Base-by-base conservation (phyloP, 2,113 vertebrate genomes). In the Pagrus major region DNA sequence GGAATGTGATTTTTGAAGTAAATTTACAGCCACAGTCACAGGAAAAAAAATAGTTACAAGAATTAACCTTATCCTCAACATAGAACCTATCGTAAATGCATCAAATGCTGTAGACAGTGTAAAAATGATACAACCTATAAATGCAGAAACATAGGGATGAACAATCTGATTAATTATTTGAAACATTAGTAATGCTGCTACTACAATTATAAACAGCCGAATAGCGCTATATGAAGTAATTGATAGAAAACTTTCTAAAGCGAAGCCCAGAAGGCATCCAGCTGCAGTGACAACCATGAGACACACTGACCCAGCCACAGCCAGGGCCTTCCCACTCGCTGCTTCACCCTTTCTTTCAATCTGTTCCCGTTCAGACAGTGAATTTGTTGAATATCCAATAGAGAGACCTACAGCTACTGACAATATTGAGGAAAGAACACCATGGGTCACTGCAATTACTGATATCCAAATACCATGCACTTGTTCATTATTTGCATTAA, bases 371-470 rank as follows among this genome's bases (percentile, higher is more conserved):
- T n/a, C n/a, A n/a, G 47, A n/a, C 21, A 47, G 18, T 1, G 37
- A 25, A 39, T 74, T 54, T 8, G 64, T 70, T 51, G 41, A 27
- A 5, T 7, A 64, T 44, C 63, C 74, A 31, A 42, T 1, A 69
- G 16, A 46, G 12, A 64, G 5, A 2, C 75, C 64, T 8, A 41
- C 27, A 60, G 2, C 6, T 46, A 75, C 49, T 23, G 63, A 74
- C 20, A 69, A 21, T 15, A 1, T 10, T 9, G 42, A 64, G 3
- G 33, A 27, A 44, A 35, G 7, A 2, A 33, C 8, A 39, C n/a
- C 9, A 52, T 65, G 76, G 1, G 6, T 3, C 8, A 4, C n/a
- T 2, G 21, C n/a, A 3, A 49, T n/a, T 7, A 71, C 2, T 6
- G 55, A 64, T 4, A 73, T 39, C 1, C 21, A 2, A 21, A n/a